Evolutionary conservation across 2,797 vertebrate genomes (phyloP).

Genomic region (Arrhamphus sclerolepis): DNA sequence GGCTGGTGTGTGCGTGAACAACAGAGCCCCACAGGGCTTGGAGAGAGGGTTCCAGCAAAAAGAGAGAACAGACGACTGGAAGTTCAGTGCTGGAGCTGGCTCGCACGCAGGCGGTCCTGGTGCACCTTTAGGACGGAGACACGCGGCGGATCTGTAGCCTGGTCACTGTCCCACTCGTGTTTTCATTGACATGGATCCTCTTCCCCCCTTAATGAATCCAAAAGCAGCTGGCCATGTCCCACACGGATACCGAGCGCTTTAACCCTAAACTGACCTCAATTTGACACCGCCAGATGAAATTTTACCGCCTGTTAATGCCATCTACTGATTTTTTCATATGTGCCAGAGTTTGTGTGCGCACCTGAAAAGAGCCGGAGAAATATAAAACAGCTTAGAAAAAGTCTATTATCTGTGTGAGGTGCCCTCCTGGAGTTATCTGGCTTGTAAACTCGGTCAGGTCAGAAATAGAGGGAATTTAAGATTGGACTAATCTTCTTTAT

Average conservation of each 20-base stretch:
- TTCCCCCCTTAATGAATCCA: slow-evolving; percentile 88
- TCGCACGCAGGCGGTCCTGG: slow-evolving; percentile 51
- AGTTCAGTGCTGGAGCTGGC: slow-evolving; percentile 46
- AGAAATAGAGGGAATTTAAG: slow-evolving; percentile 41
- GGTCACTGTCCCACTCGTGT: slow-evolving; percentile 93
- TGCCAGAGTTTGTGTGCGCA: slow-evolving; percentile 28
- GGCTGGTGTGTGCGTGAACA: slow-evolving; percentile 49
- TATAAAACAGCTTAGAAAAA: slow-evolving; percentile 31
- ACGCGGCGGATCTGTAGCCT: slow-evolving; percentile 88
- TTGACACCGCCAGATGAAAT: slow-evolving; percentile 98
- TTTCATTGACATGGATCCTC: slow-evolving; percentile 96
- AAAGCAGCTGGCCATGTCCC: slow-evolving; percentile 97
- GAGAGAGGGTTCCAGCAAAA: slow-evolving; percentile 40
- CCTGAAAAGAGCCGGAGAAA: slow-evolving; percentile 44
- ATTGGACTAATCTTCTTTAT: slow-evolving; percentile 63
- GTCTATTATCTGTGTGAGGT: slow-evolving; percentile 31
- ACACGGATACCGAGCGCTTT: slow-evolving; percentile 96
- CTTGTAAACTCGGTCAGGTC: slow-evolving; percentile 54
- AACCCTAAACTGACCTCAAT: slow-evolving; percentile 99
- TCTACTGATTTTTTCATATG: slow-evolving; percentile 83
- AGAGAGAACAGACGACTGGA: slow-evolving; percentile 63
- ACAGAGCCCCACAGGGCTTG: slow-evolving; percentile 49
- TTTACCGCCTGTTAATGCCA: slow-evolving; percentile 95
- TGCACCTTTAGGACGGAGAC: slow-evolving; percentile 89
- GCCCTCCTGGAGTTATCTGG: slow-evolving; percentile 36